Conservation (phyloP, 2,797 vertebrate genomes). For the Anisognathus igniventris region DNA sequence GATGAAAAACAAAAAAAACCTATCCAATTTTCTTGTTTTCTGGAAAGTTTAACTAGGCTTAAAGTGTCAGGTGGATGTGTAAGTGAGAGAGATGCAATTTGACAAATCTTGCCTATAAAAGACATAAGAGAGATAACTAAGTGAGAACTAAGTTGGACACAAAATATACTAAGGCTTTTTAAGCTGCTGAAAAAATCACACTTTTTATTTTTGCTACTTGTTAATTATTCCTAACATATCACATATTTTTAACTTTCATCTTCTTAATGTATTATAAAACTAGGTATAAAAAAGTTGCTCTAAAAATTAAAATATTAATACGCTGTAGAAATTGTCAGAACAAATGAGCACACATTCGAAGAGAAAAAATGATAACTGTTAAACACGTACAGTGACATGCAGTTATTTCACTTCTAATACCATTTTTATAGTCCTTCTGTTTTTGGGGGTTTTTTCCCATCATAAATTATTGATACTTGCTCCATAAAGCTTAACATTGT, state of each 20-base stretch:
- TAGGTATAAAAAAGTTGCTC: neutral
- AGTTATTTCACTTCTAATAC: neutral
- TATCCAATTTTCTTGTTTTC: neutral
- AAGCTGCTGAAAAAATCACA: neutral
- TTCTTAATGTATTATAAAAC: neutral
- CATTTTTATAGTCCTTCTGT: neutral
- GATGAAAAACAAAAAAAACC: neutral
- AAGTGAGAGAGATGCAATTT: neutral
- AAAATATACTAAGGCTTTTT: neutral
- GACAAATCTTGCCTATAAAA: neutral
- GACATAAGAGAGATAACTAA: neutral
- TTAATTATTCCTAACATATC: neutral
- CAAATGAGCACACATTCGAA: neutral
- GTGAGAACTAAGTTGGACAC: neutral
- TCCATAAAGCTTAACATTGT: neutral
- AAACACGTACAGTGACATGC: neutral
- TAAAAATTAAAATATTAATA: neutral
- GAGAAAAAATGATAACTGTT: neutral
- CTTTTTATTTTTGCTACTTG: neutral
- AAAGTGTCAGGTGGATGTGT: neutral
- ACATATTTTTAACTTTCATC: neutral
- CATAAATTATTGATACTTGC: neutral
- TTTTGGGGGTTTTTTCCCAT: neutral
- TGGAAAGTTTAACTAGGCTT: neutral
- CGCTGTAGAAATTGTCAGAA: neutral